phyloP scores from a whole-genome alignment of 1,140 invertebrate species.

The Pogonus chalceus region DNA sequence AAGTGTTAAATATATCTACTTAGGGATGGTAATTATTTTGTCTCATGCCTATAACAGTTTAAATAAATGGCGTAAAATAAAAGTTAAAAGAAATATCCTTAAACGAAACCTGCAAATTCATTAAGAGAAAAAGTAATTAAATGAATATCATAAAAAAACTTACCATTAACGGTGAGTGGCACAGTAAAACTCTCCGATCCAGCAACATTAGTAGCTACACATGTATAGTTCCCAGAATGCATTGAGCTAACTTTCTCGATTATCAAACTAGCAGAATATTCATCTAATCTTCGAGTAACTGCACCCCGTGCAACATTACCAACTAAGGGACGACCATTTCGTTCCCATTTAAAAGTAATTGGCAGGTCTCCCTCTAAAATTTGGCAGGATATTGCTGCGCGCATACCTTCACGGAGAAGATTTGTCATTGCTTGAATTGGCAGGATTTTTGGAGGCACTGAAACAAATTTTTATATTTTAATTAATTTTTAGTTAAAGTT shows the following conservation, averaged over 20 bases:
- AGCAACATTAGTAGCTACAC: slow-evolving; percentile 74
- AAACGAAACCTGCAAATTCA: too few relatives aligned
- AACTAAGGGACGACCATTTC: slow-evolving; percentile 61
- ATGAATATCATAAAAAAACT: too few relatives aligned
- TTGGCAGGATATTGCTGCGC: slow-evolving; percentile 85
- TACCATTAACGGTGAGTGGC: slow-evolving; percentile 73
- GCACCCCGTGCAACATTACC: slow-evolving; percentile 40
- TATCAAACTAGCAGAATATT: slow-evolving; percentile 79
- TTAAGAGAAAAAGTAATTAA: too few relatives aligned
- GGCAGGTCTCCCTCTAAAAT: slow-evolving; percentile 91
- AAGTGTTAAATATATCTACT: too few relatives aligned
- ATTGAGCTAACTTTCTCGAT: slow-evolving; percentile 76
- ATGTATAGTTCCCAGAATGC: slow-evolving; percentile 83
- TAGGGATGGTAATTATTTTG: too few relatives aligned
- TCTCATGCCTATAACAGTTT: too few relatives aligned
- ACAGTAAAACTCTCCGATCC: slow-evolving; percentile 64
- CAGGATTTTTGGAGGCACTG: slow-evolving; percentile 81
- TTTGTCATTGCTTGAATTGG: slow-evolving; percentile 73
- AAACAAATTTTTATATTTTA: slow-evolving; percentile 26
- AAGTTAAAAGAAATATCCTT: too few relatives aligned
- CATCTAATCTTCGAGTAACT: slow-evolving; percentile 59
- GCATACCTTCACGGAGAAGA: slow-evolving; percentile 77
- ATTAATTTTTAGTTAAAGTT: not conserved
- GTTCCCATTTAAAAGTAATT: slow-evolving; percentile 76
- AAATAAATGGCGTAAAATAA: too few relatives aligned